Percentiles rank a stretch among this genome's conserved stretches.
phyloP scores from a whole-genome alignment of 2,888 invertebrate species.

The Phaedon cochleariae region DNA sequence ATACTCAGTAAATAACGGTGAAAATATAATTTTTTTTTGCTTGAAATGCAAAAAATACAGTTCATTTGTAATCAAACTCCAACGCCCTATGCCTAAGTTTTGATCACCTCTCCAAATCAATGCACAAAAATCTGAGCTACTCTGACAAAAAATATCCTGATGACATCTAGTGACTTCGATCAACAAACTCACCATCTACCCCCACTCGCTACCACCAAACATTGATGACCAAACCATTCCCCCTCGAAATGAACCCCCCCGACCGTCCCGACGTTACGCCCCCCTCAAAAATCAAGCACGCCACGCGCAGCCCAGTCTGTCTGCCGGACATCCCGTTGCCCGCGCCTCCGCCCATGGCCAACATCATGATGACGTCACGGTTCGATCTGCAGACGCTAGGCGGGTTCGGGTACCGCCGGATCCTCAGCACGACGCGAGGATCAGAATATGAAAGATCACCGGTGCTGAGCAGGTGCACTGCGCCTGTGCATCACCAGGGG shows the following conservation, averaged over 20 bases:
- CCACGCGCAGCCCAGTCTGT: constrained; percentile 44
- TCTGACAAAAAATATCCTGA: too few species aligned
- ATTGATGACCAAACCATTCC: neutral
- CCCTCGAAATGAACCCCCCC: constrained; percentile 43
- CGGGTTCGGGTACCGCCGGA: constrained; percentile 54
- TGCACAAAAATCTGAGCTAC: too few species aligned
- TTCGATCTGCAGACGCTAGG: constrained; percentile 55
- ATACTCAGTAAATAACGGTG: too few species aligned
- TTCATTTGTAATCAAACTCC: too few species aligned
- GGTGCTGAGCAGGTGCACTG: constrained; percentile 18
- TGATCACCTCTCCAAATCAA: too few species aligned
- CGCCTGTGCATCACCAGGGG: too few species aligned
- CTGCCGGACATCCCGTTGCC: constrained; percentile 58
- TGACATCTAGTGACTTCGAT: too few species aligned
- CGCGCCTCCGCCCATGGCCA: constrained; percentile 61
- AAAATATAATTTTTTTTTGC: too few species aligned
- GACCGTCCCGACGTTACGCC: constrained; percentile 37
- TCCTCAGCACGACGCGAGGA: constrained; percentile 53
- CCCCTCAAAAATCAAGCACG: constrained; percentile 30
- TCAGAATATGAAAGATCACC: constrained; percentile 39
- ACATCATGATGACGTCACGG: constrained; percentile 58
- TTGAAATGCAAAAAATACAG: too few species aligned
- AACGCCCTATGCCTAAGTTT: too few species aligned
- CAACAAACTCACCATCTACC: too few species aligned
- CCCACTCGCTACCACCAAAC: too few species aligned